A percentile compares a stretch with the other conserved stretches of the same genome.
Conservation (phyloP, 2,797 vertebrate species). For the Bucorvus abyssinicus region DNA sequence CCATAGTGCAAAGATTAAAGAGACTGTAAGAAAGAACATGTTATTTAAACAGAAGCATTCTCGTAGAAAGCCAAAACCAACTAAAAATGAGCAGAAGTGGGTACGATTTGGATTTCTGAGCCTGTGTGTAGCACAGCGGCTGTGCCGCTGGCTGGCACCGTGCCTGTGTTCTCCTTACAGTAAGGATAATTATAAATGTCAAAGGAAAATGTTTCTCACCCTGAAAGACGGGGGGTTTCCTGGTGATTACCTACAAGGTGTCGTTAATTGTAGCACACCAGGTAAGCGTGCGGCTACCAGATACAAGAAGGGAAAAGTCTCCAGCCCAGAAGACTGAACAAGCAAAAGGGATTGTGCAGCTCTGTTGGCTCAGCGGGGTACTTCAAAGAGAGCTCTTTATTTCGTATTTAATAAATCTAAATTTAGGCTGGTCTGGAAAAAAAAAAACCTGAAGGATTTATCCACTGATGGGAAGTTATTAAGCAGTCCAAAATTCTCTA, state of each 20-base stretch:
- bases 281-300: fast-evolving
- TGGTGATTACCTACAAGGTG: neutral
- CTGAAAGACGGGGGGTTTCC: fast-evolving
- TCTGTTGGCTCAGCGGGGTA: neutral
- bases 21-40: neutral
- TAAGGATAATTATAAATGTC: neutral
- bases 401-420: neutral
- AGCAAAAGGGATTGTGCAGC: neutral
- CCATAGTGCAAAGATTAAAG: neutral
- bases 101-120: too few relatives aligned
- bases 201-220: fast-evolving
- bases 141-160: fast-evolving
- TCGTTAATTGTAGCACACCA: neutral
- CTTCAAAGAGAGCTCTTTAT: neutral
- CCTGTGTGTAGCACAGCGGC: fast-evolving
- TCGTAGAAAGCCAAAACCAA: neutral
- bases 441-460: neutral
- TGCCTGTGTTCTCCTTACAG: neutral
- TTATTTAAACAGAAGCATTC: neutral
- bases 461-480: neutral
- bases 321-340: neutral
- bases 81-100: too few relatives aligned
- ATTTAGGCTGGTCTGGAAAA: neutral
- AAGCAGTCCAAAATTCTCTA: neutral
- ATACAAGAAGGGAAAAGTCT: neutral